These are phyloP conservation scores for Yasuhikotakia modesta DNA, from an alignment of 2,797 vertebrate genomes.

Conservation along the genomic window DNA sequence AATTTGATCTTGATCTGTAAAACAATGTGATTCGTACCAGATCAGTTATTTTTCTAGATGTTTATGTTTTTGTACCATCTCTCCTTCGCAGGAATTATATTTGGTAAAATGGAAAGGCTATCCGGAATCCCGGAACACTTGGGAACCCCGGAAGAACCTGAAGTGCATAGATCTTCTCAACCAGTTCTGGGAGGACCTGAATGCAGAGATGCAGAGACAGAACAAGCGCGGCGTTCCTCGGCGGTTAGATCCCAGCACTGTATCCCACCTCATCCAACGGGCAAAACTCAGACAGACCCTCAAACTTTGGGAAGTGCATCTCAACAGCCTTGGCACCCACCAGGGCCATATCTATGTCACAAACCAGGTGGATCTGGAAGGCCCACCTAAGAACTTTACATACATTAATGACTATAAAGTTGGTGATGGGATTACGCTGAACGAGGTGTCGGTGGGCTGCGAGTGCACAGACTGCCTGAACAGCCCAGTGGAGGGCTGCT, in stretches of 20 bases:
- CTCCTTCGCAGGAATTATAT: slow-evolving; percentile 72
- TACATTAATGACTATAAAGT: slow-evolving; percentile 83
- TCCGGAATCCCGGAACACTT: slow-evolving; percentile 74
- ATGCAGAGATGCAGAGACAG: slow-evolving; percentile 65
- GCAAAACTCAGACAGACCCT: slow-evolving; percentile 77
- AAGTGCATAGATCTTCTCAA: slow-evolving; percentile 74
- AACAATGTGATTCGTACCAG: not conserved
- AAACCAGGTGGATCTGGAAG: slow-evolving; percentile 81
- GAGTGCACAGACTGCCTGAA: slow-evolving; percentile 77
- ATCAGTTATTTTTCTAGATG: not conserved
- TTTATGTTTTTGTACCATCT: not conserved
- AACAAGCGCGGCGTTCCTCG: slow-evolving; percentile 51
- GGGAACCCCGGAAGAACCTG: slow-evolving; percentile 80
- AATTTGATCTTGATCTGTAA: not conserved
- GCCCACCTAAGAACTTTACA: slow-evolving; percentile 76
- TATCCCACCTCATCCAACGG: slow-evolving; percentile 73
- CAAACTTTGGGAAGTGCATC: slow-evolving; percentile 75
- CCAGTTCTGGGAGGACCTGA: slow-evolving; percentile 79
- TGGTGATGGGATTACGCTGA: slow-evolving; percentile 76
- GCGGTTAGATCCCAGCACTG: slow-evolving; percentile 70
- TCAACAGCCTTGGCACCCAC: slow-evolving; percentile 74
- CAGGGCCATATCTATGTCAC: slow-evolving; percentile 75
- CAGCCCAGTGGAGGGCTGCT: slow-evolving; percentile 73
- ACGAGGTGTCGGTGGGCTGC: slow-evolving; percentile 78
- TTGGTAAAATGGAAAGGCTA: slow-evolving; percentile 82